A percentile compares a stretch with the other conserved stretches of the same genome.
Evolutionary conservation across 2,113 vertebrate species (phyloP).

Genomic region (Notothenia coriiceps): DNA sequence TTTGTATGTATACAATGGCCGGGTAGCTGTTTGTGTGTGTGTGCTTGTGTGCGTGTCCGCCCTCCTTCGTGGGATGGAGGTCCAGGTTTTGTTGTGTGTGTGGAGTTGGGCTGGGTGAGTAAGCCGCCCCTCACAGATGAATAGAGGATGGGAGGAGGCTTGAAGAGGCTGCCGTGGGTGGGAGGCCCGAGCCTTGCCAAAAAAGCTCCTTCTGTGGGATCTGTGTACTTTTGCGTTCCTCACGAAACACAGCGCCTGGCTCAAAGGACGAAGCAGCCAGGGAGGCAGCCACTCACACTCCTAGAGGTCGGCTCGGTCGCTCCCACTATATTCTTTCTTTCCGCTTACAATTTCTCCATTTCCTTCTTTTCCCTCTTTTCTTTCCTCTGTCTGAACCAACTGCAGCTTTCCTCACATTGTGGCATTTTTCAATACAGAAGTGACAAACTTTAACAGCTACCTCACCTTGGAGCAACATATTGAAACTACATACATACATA

Average conservation of each 20-base stretch:
- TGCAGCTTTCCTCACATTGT: slow-evolving; percentile 9
- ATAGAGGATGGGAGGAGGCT: slow-evolving; percentile 91
- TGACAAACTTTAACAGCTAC: slow-evolving; percentile 6
- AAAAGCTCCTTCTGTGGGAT: slow-evolving; percentile 89
- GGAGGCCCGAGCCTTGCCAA: slow-evolving; percentile 82
- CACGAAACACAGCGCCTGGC: slow-evolving; percentile 74
- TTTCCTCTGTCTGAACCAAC: neutral
- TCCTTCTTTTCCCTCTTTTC: neutral
- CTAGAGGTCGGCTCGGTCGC: slow-evolving; percentile 65
- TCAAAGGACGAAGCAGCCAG: slow-evolving; percentile 74
- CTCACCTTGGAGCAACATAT: neutral
- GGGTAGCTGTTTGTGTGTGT: slow-evolving; percentile 58
- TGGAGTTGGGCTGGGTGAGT: slow-evolving; percentile 81
- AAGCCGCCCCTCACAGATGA: slow-evolving; percentile 86
- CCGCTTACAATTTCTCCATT: slow-evolving; percentile 35
- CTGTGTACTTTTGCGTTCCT: slow-evolving; percentile 85
- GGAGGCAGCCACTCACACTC: slow-evolving; percentile 68
- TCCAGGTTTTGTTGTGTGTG: slow-evolving; percentile 80
- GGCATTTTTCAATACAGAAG: slow-evolving; percentile 22
- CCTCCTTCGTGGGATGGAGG: slow-evolving; percentile 75
- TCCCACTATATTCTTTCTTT: slow-evolving; percentile 46
- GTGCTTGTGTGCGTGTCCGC: slow-evolving; percentile 39
- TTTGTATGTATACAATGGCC: slow-evolving; percentile 38
- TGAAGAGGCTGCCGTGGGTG: slow-evolving; percentile 84
- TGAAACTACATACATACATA: neutral